Percentiles rank a stretch among this genome's conserved stretches.
phyloP scores from a whole-genome alignment of 2,888 invertebrate genomes.

The Cataglyphis livida region DNA sequence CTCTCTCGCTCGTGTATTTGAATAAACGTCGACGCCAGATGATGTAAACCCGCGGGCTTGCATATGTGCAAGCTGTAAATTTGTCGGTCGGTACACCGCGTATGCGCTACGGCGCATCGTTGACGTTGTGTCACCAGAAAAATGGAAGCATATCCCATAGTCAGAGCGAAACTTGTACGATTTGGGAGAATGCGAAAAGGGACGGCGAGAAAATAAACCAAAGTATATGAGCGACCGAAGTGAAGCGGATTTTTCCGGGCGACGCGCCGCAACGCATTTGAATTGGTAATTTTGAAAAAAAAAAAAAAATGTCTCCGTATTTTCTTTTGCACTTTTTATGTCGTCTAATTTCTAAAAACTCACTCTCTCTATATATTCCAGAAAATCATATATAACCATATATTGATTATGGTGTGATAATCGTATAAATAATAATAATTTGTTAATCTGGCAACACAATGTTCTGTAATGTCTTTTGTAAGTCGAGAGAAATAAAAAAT shows the following conservation, averaged over 20 bases:
- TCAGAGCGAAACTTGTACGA: neutral
- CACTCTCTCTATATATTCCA: neutral
- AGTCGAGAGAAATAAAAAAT: neutral
- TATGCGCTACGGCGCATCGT: conserved; percentile 38
- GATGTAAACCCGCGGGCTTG: conserved; percentile 38
- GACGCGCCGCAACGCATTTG: neutral
- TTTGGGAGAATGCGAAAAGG: neutral
- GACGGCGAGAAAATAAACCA: neutral
- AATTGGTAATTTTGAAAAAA: neutral
- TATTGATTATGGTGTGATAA: neutral
- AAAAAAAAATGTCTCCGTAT: neutral
- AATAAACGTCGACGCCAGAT: conserved; percentile 54
- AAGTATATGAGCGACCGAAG: neutral
- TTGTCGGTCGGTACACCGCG: conserved; percentile 28
- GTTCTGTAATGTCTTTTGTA: neutral
- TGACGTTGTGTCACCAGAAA: conserved; percentile 28
- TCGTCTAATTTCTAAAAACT: neutral
- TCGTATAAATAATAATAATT: neutral
- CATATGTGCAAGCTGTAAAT: conserved; percentile 45
- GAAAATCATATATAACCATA: neutral
- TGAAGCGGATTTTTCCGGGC: neutral
- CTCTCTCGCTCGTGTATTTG: conserved; percentile 46
- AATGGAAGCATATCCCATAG: conserved; percentile 15
- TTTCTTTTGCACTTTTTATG: too few species aligned
- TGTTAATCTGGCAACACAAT: neutral